Evolutionary conservation across 2,113 vertebrate species (phyloP), one percentile per base, ranked within the genome.

Genomic region (Crypturellus undulatus): DNA sequence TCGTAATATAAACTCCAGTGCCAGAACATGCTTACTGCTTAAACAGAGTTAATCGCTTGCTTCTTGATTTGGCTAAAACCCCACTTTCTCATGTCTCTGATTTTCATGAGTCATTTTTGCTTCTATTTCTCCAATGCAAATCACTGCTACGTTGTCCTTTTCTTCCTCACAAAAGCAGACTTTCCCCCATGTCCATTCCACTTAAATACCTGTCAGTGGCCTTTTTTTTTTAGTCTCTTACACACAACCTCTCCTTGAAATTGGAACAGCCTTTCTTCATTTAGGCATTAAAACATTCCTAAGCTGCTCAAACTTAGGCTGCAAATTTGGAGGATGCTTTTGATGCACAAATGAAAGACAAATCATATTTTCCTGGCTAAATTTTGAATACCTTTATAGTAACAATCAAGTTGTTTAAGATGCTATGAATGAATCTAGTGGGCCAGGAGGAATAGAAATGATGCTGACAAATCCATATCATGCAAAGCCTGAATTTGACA

Each of bases 31-130:
- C 12, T 89, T 36, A 54, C 26, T 34, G 24, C 65, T 76, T 56
- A 87, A 96, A 94, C 18, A 52, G 26, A 95, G 11, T 77, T 81
- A 78, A 93, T 82, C 17, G 16, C 60, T 84, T 87, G 26, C 10
- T 79, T 51, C 47, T 73, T 56, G 6, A 24, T 47, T 8, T 91
- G 65, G 56, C 49, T 84, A 60, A 90, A 93, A 90, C n/a, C 54
- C 90, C 67, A 69, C 17, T 89, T 92, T 89, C 78, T 72, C 73
- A 69, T 38, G 65, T 89, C 83, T 42, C 38, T 77, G 12, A 49
- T 78, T 89, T 72, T 67, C 90, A 77, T 26, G 11, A 51, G n/a
- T 45, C 34, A 40, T 0, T 79, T 90, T 75, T 85, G 18, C 64
- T 95, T 54, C 51, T 16, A 43, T 12, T 77, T 69, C 54, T 63